Evolutionary conservation across 1,140 invertebrate genomes (phyloP).

Genomic region (Lepidurus packardi): DNA sequence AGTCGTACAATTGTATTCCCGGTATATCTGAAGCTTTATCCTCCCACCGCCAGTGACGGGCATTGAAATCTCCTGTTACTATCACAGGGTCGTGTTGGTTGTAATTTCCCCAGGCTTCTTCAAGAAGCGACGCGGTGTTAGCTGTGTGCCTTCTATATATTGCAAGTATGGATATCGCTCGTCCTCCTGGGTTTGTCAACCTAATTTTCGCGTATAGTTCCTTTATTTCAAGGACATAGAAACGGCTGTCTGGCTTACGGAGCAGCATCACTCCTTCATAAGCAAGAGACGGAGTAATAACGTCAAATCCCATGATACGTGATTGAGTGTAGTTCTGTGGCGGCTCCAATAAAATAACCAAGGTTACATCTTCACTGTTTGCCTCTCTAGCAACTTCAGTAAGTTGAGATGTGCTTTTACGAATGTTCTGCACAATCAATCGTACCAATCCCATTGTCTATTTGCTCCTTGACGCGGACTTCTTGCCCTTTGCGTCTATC

Average conservation of each 20-base stretch:
- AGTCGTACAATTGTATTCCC: conserved; percentile 2
- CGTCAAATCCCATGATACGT: neutral
- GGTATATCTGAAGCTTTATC: neutral
- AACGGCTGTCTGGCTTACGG: neutral
- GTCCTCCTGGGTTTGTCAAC: neutral
- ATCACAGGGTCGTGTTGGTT: neutral
- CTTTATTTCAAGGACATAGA: neutral
- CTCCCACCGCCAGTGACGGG: conserved; percentile 18
- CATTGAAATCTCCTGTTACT: conserved; percentile 23
- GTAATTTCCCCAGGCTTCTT: neutral
- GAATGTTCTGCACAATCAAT: neutral
- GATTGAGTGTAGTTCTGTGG: neutral
- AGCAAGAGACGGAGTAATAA: neutral
- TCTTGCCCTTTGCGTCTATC: neutral
- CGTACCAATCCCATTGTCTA: neutral
- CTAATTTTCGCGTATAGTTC: conserved; percentile 12
- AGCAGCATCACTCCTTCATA: conserved; percentile 12
- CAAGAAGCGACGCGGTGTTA: neutral
- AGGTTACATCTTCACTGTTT: neutral
- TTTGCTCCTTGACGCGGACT: neutral
- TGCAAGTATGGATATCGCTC: neutral
- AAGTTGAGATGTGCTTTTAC: neutral
- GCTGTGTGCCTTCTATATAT: neutral
- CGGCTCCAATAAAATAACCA: neutral
- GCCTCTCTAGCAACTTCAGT: neutral